Evolutionary conservation across 2,888 invertebrate species (phyloP).

Genomic region (Tipula confusa): DNA sequence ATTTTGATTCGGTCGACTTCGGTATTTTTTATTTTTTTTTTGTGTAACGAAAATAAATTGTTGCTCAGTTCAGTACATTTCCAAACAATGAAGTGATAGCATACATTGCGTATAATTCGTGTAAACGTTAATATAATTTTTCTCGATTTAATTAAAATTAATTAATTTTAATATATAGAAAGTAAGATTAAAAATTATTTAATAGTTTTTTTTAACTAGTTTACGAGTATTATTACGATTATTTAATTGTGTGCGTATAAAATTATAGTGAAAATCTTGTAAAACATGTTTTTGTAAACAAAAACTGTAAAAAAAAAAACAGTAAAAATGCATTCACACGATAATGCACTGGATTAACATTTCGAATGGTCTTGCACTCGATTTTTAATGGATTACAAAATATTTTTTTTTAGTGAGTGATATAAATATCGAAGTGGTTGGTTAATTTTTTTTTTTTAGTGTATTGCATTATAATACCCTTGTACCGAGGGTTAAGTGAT

Average conservation of each 20-base stretch:
- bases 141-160: neutral
- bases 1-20: neutral
- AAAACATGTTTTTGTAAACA: slow-evolving; percentile 25
- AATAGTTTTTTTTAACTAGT: neutral
- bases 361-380: slow-evolving; percentile 6
- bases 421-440: neutral
- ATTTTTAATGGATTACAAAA: slow-evolving; percentile 5
- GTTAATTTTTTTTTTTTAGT: neutral
- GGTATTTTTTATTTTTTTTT: neutral
- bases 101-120: neutral
- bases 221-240: neutral
- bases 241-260: neutral
- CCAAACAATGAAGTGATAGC: neutral
- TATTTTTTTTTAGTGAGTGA: neutral
- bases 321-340: slow-evolving; percentile 3
- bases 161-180: neutral
- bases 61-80: slow-evolving; percentile 12
- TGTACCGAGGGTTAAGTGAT: neutral
- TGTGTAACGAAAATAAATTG: neutral
- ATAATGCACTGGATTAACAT: neutral
- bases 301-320: neutral
- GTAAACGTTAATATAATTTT: neutral
- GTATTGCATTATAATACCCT: neutral
- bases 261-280: neutral
- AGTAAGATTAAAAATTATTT: neutral